Base-by-base conservation (phyloP, 2,888 invertebrate genomes). In the Petrolisthes manimaculis region DNA sequence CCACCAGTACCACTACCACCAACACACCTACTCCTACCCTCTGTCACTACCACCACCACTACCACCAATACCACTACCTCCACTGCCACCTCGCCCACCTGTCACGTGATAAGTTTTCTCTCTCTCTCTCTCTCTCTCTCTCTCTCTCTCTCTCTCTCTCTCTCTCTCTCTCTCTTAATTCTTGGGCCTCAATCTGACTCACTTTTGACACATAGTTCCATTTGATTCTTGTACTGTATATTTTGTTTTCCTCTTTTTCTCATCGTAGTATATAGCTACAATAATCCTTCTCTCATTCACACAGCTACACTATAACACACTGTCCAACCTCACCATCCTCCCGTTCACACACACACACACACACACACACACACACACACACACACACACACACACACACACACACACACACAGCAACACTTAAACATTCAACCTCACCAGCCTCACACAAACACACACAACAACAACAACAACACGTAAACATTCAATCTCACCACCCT, bases 91-190 rank as follows among this genome's bases (percentile, higher is more conserved):
- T 14, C 61, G 18, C 12, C 61, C 18, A 61, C 18, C 61, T 9
- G 37, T 37, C 37, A 37, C 37, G 37, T 14, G 9, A 61, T 61
- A 61, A 9, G 61, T 9, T 61, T 61, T 61, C 6, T 61, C 14
- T 61, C 61, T 61, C 61, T 61, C 61, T 61, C 54, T n/a, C 56
- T 69, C 4, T 37, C 69, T 51, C 55, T 54, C 83, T 21, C 5
- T 54, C 83, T 53, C 54, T 74, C 21, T n/a, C 51, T 75, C 21
- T 54, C 21, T n/a, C 84, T 83, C 83, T 51, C 53, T 24, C 71
- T 51, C 53, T 24, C 53, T 53, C 71, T 83, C 71, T 24, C 71
- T 71, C 9, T 54, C 82, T 67, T 51, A 18, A 6, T 53, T 37
- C 37, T 37, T 37, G 37, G 37, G 37, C 3, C 61, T 61, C 61